Percentiles rank a stretch among this genome's conserved stretches.
Evolutionary conservation across 2,113 vertebrate genomes (phyloP).

Genomic region (Sarotherodon lohbergeri): DNA sequence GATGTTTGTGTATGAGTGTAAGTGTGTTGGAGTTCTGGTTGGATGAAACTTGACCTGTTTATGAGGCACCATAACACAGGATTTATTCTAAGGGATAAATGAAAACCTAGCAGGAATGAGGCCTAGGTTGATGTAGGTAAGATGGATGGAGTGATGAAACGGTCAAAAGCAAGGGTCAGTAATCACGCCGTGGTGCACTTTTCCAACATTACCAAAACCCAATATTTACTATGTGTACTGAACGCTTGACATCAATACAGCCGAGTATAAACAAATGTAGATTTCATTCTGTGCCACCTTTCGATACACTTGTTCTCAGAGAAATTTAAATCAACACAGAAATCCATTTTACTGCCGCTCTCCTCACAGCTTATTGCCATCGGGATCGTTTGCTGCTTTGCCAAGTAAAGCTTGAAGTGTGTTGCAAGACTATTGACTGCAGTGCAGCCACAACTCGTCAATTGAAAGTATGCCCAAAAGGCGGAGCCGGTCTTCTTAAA

Average conservation of each 20-base stretch:
- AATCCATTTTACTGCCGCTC: constrained; percentile 35
- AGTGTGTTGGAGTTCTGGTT: constrained; percentile 14
- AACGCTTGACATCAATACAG: constrained; percentile 28
- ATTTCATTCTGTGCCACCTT: constrained; percentile 27
- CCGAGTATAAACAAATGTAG: constrained; percentile 43
- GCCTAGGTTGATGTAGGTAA: not conserved
- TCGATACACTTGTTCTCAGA: constrained; percentile 15
- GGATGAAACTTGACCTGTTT: constrained; percentile 40
- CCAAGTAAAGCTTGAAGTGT: not conserved
- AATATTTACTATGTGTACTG: constrained; percentile 36
- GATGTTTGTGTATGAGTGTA: not conserved
- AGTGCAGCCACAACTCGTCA: not conserved
- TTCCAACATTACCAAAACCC: constrained; percentile 35
- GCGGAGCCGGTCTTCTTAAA: not conserved
- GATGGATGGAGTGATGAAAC: constrained; percentile 32
- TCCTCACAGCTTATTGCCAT: not conserved
- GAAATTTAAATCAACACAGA: constrained; percentile 21
- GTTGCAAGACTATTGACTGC: not conserved
- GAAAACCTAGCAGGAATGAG: constrained; percentile 18
- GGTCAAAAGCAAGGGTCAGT: constrained; percentile 1
- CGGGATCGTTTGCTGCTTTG: constrained; percentile 7
- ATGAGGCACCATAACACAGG: constrained; percentile 26
- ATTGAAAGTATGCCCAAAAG: not conserved
- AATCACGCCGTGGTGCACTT: constrained; percentile 5
- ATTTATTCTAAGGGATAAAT: constrained; percentile 50